Evolutionary conservation across 2,888 invertebrate genomes (phyloP), one percentile per base, ranked within the genome.

Genomic region (Chrysodeixis includens): DNA sequence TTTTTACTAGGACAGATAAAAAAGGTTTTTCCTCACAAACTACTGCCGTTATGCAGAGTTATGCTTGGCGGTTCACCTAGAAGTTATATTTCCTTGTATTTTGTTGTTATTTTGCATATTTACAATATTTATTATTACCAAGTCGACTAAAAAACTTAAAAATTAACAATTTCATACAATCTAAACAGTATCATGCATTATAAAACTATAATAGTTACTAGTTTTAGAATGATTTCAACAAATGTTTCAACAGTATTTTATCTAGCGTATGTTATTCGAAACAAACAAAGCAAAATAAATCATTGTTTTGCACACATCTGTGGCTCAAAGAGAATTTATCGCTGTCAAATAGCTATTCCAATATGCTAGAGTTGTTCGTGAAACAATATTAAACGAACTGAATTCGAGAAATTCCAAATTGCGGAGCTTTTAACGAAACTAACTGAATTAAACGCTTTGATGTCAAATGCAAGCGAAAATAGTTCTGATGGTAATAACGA

Each of bases 341-440:
- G n/a, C 40, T 40, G n/a, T 40, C 40, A 35, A 12, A 40, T 40
- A 40, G n/a, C n/a, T 40, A 40, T 40, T 40, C n/a, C 40, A 40
- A 40, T 40, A 40, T n/a, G 14, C n/a, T n/a, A n/a, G 40, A 40
- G n/a, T 40, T 1, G 40, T n/a, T n/a, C 12, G 40, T 40, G n/a
- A 40, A 40, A 40, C n/a, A 40, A 40, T 40, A n/a, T 40, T n/a
- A 40, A 40, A n/a, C 40, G 40, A n/a, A 40, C 40, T n/a, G 40
- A 40, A 40, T 40, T 40, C n/a, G n/a, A 14, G n/a, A 35, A 12
- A 40, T 7, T 40, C 40, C 40, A 40, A 40, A 40, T 40, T 5
- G 40, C 6, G n/a, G 1, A 40, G 40, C 40, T 40, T 40, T 40
- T 3, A 35, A 3, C 14, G 5, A 1, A n/a, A n/a, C n/a, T 14